Base-by-base conservation (phyloP, 2,113 vertebrate species). In the Phylloscopus trochiloides region DNA sequence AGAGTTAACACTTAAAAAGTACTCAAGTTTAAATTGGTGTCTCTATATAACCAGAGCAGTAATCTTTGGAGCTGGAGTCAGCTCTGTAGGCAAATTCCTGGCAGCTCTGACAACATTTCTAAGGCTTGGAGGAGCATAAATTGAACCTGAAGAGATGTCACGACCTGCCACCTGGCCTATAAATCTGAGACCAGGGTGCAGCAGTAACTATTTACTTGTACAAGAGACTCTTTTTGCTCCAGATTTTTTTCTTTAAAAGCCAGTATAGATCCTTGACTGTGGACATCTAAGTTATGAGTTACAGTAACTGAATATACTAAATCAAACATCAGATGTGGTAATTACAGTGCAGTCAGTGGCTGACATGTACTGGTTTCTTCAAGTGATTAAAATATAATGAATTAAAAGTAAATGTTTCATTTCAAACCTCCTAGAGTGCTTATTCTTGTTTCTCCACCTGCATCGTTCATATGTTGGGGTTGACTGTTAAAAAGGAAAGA, bases 1-100 rank as follows among this genome's bases (percentile, higher is more conserved):
- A 63, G 43, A 83, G 31, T 76, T 92, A 65, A 50, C 75, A 74
- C 92, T 95, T 93, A 51, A 86, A 77, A 96, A 92, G 43, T 88
- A 71, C 90, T 95, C 51, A 29, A 17, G 54, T 70, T 88, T 88
- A 80, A 90, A 89, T 81, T 77, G 80, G 6, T 80, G 83, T 90
- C 32, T 62, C 51, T 71, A 16, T 28, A 19, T 86, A 95, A 83
- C 43, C 17, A 59, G 63, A 80, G 50, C 40, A 80, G 43, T 48
- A 74, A 62, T 93, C 63, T 83, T 87, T 90, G 91, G 52, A 66
- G 59, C 59, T 91, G 52, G 52, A 78, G 54, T 28, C 24, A 32
- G 62, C 87, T 93, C 78, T 90, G 58, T 82, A 71, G 86, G 66
- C 70, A 72, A 78, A 96, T 95, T 96, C 94, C 83, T 97, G 85